These are phyloP conservation scores for Alligator mississippiensis DNA, from an alignment of 2,113 vertebrate genomes.

Conservation along the genomic window DNA sequence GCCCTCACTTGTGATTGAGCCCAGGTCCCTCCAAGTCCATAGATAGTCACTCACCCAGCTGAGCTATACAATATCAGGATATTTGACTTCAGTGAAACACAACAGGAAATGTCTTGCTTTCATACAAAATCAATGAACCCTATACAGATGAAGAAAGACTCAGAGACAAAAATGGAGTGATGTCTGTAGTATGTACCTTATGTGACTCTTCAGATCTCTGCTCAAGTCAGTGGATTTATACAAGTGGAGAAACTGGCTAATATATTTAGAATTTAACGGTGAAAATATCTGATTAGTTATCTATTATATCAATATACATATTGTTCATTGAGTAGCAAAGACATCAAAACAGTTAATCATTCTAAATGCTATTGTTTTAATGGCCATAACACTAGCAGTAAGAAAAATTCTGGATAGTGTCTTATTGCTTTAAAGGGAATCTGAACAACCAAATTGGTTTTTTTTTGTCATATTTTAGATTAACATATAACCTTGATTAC, in stretches of 20 bases:
- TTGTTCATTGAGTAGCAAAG: not conserved
- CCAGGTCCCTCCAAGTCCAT: too few relatives aligned
- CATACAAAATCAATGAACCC: not conserved
- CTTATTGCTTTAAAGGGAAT: not conserved
- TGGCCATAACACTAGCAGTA: not conserved
- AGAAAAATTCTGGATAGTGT: not conserved
- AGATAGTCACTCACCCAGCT: too few relatives aligned
- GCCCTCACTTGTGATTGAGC: too few relatives aligned
- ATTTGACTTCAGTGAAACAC: not conserved
- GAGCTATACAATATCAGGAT: not conserved
- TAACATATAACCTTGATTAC: constrained; percentile 14
- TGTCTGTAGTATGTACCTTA: not conserved
- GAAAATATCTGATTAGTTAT: not conserved
- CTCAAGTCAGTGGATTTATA: not conserved
- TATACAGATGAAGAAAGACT: not conserved
- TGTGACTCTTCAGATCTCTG: not conserved
- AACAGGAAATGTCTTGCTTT: not conserved
- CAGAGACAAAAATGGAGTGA: not conserved
- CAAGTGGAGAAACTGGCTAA: not conserved
- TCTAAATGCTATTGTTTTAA: not conserved
- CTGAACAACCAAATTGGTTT: not conserved
- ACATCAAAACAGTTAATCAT: not conserved
- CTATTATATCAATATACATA: not conserved
- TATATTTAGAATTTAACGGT: not conserved
- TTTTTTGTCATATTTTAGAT: not conserved